Percentiles rank a stretch among this genome's conserved stretches.
These are phyloP conservation scores for Petrocephalus microphthalmus DNA, from an alignment of 2,113 vertebrate genomes.

Conservation along the genomic window DNA sequence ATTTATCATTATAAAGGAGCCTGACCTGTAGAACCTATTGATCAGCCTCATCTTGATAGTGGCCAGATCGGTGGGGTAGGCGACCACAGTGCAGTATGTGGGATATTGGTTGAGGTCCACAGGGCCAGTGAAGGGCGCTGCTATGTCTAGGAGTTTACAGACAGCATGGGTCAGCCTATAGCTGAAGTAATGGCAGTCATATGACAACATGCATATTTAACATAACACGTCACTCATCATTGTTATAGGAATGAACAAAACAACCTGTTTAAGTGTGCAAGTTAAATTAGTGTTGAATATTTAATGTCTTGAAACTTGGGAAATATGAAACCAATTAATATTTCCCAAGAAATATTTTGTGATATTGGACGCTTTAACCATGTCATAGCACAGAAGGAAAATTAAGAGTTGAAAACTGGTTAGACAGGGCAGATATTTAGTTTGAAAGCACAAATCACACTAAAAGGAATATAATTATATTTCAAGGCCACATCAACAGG, in stretches of 20 bases:
- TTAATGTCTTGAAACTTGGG: neutral
- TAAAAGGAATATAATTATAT: neutral
- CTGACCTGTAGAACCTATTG: conserved; percentile 90
- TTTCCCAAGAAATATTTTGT: neutral
- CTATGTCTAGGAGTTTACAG: conserved; percentile 64
- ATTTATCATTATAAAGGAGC: neutral
- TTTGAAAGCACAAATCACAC: neutral
- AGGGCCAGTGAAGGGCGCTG: conserved; percentile 82
- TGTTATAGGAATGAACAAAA: neutral
- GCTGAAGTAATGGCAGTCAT: neutral
- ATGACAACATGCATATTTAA: neutral
- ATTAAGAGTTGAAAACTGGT: neutral
- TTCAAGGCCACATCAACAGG: neutral
- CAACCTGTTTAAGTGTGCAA: neutral
- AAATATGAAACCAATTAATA: too few species aligned
- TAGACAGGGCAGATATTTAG: neutral
- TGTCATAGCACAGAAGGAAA: neutral
- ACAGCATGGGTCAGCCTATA: neutral
- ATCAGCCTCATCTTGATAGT: conserved; percentile 81
- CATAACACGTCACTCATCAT: neutral
- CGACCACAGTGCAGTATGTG: conserved; percentile 83
- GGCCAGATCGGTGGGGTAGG: conserved; percentile 88
- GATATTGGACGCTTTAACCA: neutral
- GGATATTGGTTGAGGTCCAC: conserved; percentile 88
- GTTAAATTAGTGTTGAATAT: neutral